Evolutionary conservation across 2,113 vertebrate genomes (phyloP), one percentile per base, ranked within the genome.

Genomic region (Perccottus glenii): DNA sequence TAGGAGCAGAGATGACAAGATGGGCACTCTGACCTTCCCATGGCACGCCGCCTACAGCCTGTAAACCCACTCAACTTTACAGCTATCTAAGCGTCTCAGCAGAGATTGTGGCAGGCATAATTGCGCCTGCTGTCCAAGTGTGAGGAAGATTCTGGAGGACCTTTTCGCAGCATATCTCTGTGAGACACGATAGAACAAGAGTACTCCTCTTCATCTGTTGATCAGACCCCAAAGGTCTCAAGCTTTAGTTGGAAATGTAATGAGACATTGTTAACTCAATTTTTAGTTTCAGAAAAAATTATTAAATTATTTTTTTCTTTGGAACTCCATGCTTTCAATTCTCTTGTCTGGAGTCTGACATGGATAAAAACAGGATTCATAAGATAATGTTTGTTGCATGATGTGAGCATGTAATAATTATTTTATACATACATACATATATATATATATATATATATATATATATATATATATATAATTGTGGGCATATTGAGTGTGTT

Each of bases 1-100:
- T 82, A 87, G 85, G 76, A 89, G 79, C 82, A 56, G 68, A 86
- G 80, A 83, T 50, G 84, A 90, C 85, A 87, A 92, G 88, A 93
- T 86, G 86, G 88, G 86, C 86, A 88, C 86, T 85, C 84, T 92
- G 92, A 92, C 92, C 92, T 91, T 92, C 88, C 86, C 87, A 77
- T 89, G 92, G 86, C 91, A 89, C 62, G 40, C 77, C 88, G 90
- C 91, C 92, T 84, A 90, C 89, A 81, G 87, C 80, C 85, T 78
- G 81, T 87, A 83, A 81, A 85, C 83, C 85, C 87, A 85, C 90
- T 91, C 88, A 88, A 84, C 75, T 73, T 89, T 89, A 91, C 87
- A 83, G 89, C 72, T 91, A 82, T 86, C 80, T 77, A 72, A 64
- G 82, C 87, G 80, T 90, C 88, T 87, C 83, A 73, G 83, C 89